Conservation (phyloP, 2,797 vertebrate genomes). For the Sebastes diploproa region DNA sequence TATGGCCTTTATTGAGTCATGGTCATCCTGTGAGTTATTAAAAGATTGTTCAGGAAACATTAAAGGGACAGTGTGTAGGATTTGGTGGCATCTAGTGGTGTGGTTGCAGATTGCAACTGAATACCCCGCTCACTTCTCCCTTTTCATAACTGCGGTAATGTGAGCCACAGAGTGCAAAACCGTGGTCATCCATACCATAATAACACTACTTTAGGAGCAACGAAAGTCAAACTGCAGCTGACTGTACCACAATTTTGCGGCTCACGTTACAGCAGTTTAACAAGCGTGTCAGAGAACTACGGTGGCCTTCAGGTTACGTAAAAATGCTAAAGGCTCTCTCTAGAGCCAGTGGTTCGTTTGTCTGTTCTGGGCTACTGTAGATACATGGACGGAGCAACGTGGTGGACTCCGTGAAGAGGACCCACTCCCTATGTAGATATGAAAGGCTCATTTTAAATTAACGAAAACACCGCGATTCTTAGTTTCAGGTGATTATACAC, state of each 20-base stretch:
- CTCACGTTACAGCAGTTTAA: neutral
- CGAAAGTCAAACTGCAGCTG: too few species aligned
- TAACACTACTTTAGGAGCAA: neutral
- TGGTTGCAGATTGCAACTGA: too few species aligned
- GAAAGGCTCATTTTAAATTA: neutral
- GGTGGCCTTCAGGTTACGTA: neutral
- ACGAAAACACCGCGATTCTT: neutral
- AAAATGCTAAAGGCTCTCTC: too few species aligned
- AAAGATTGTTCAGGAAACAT: neutral
- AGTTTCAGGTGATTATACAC: neutral
- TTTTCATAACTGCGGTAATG: neutral
- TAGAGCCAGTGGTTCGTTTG: too few species aligned
- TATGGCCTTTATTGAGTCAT: neutral
- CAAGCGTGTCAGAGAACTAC: neutral
- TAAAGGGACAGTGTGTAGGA: neutral
- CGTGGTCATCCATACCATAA: neutral
- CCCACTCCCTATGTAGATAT: neutral
- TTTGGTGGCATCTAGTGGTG: neutral
- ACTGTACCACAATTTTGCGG: neutral
- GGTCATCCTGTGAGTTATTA: neutral
- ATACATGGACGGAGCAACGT: too few species aligned
- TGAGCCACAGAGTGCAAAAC: neutral
- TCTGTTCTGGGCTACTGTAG: neutral
- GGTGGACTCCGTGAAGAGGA: too few species aligned
- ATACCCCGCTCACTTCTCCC: too few species aligned